Evolutionary conservation across 2,797 vertebrate species (phyloP).

Genomic region (Xenops minutus): DNA sequence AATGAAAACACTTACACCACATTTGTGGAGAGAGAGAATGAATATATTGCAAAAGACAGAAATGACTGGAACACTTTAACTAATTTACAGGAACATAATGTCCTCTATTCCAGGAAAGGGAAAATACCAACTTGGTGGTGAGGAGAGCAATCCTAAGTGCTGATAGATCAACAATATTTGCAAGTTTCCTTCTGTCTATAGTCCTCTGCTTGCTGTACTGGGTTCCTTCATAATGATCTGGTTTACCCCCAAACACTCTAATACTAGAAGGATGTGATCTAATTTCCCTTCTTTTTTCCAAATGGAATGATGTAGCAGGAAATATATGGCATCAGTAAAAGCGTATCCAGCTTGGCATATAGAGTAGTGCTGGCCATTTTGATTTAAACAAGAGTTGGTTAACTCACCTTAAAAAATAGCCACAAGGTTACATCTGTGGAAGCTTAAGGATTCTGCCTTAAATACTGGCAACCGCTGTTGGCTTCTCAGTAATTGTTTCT

Average conservation of each 20-base stretch:
- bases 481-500: not conserved
- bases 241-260: not conserved
- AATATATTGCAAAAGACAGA: not conserved
- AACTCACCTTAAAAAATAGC: not conserved
- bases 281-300: not conserved
- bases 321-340: not conserved
- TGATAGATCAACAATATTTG: not conserved
- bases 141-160: not conserved
- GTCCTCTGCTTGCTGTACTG: not conserved
- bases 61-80: not conserved
- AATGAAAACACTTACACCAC: not conserved
- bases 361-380: not conserved
- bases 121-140: not conserved
- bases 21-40: not conserved
- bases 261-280: not conserved
- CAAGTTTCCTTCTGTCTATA: not conserved
- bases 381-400: not conserved
- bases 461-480: not conserved
- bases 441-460: not conserved
- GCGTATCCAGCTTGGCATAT: not conserved
- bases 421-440: not conserved
- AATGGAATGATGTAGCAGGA: not conserved
- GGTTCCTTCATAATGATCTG: not conserved
- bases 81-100: not conserved
- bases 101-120: not conserved